phyloP scores from a whole-genome alignment of 23 tunicate species.

The Styela clava region DNA sequence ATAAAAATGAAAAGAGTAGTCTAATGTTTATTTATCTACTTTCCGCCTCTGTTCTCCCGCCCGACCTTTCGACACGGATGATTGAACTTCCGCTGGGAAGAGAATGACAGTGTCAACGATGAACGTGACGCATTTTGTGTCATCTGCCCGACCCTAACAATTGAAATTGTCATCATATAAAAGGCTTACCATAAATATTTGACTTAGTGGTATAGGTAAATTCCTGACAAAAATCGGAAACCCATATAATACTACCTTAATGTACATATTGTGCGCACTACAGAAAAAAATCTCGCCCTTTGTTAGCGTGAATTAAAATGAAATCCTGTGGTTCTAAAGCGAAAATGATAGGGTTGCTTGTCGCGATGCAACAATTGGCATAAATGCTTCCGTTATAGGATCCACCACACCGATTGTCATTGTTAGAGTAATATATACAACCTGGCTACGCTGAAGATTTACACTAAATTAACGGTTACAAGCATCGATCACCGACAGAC shows the following conservation, averaged over 20 bases:
- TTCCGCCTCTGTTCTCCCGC: background rate
- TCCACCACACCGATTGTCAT: background rate
- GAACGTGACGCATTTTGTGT: background rate
- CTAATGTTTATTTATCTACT: background rate
- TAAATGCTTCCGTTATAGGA: background rate
- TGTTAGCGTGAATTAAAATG: background rate
- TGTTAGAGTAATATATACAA: too few relatives aligned
- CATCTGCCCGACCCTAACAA: background rate
- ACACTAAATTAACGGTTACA: too few relatives aligned
- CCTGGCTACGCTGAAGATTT: too few relatives aligned
- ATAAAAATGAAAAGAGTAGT: background rate
- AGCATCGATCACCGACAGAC: too few relatives aligned
- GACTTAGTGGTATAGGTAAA: too few relatives aligned
- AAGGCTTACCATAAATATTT: too few relatives aligned
- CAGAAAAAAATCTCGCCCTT: too few relatives aligned
- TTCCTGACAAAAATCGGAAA: too few relatives aligned
- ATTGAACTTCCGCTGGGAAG: background rate
- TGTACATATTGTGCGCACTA: too few relatives aligned
- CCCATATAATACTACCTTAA: too few relatives aligned
- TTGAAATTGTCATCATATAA: background rate
- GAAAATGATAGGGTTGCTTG: background rate
- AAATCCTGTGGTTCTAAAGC: background rate
- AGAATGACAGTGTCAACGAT: background rate
- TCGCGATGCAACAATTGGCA: background rate
- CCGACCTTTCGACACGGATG: background rate